Conservation (phyloP, 2,113 vertebrate species). For the Microtus richardsoni region DNA sequence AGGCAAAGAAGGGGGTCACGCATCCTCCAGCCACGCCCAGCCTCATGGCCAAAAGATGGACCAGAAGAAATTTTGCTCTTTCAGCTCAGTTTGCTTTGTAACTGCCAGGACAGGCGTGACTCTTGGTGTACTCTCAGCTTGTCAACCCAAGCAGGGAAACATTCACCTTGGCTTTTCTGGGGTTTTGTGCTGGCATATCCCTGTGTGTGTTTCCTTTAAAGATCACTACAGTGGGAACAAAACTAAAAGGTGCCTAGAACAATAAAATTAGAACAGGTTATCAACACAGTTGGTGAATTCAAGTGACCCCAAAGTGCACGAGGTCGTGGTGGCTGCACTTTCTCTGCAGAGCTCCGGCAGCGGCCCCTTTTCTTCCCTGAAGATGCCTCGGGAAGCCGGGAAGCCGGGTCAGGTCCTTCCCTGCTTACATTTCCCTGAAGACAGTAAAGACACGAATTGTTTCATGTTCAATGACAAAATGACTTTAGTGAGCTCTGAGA, state of each 20-base stretch:
- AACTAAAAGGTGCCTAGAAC: slow-evolving; percentile 30
- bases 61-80: background rate
- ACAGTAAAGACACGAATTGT: background rate
- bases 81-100: rapidly evolving
- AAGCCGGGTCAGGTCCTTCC: background rate
- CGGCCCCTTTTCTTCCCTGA: background rate
- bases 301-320: background rate
- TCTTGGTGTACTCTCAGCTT: background rate
- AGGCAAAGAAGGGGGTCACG: rapidly evolving
- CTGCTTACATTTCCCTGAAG: background rate
- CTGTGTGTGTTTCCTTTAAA: slow-evolving; percentile 60
- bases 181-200: background rate
- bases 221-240: slow-evolving; percentile 41
- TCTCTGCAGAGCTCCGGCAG: rapidly evolving
- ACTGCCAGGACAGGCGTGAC: rapidly evolving
- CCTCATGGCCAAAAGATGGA: rapidly evolving
- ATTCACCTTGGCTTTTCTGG: background rate
- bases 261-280: slow-evolving; percentile 69
- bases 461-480: background rate
- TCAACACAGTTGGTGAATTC: slow-evolving; percentile 43
- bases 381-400: background rate
- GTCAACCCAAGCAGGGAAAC: background rate
- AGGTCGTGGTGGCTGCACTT: background rate
- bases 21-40: rapidly evolving
- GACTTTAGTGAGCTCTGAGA: background rate